Evolutionary conservation across 2,113 vertebrate genomes (phyloP).

Genomic region (Pavo muticus): DNA sequence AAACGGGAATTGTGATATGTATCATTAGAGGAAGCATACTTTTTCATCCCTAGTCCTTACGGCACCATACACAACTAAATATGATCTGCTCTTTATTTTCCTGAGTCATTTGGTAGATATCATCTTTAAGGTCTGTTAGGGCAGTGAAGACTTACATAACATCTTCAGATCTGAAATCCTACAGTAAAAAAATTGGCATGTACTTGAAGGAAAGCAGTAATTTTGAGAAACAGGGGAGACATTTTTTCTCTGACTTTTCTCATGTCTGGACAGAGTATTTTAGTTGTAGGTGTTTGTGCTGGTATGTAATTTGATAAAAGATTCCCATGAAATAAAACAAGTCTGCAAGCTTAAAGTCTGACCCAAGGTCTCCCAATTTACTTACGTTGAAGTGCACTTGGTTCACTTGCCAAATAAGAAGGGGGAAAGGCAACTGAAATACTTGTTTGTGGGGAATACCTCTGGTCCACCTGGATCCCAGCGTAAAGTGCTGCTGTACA

Average conservation of each 20-base stretch:
- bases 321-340: not conserved
- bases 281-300: not conserved
- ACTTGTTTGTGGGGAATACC: fast-evolving
- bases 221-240: not conserved
- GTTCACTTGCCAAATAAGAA: not conserved
- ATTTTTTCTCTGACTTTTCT: not conserved
- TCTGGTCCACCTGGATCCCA: not conserved
- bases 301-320: not conserved
- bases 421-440: not conserved
- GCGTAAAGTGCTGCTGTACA: not conserved
- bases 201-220: not conserved
- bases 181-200: not conserved
- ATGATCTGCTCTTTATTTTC: not conserved
- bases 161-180: not conserved
- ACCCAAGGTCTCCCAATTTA: not conserved
- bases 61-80: not conserved
- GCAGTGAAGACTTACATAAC: not conserved
- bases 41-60: not conserved
- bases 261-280: not conserved
- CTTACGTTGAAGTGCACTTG: not conserved
- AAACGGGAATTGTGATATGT: not conserved
- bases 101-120: fast-evolving
- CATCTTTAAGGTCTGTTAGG: not conserved
- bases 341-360: not conserved
- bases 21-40: not conserved